Evolutionary conservation across 1,140 invertebrate species (phyloP), one percentile per base, ranked within the genome.

Genomic region (Acromyrmex echinatior): DNA sequence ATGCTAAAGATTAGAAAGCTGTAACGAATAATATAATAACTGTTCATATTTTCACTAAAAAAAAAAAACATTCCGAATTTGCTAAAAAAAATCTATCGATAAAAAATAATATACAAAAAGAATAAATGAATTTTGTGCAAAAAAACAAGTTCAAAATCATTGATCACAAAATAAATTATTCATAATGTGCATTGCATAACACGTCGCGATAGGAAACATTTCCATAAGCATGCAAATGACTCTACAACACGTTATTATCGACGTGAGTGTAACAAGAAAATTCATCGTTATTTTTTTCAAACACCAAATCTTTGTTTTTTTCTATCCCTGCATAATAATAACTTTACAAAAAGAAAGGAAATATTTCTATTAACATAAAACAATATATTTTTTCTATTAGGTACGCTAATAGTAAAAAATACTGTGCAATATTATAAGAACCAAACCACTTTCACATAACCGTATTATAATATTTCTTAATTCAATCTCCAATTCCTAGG

Each of bases 221-320:
- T 81, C 49, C 56, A 25, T 39, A 49, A 74, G 60, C 21, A 49
- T 84, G 45, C 80, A 74, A 76, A 84, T 74, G 28, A n/a, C 51
- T 31, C 31, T 35, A 53, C 39, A 31, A 45, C 21, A 82, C 14
- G 53, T 82, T 45, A 74, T 82, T 84, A 76, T 14, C 12, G 39
- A 14, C 39, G 56, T 1, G 39, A 74, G 21, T 49, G 60, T 39
- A 84, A 51, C 58, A 74, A 58, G 80, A 84, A 84, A 76, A 82
- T 49, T 58, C 18, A 49, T 60, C 25, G n/a, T n/a, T 14, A 51
- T 62, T 35, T 76, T 25, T 60, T 31, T 82, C 18, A n/a, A 58
- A 14, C 31, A 51, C 3, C 1, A 12, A 76, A 49, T 63, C n/a
- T 49, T 63, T 49, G 14, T 51, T 74, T 45, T 62, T 58, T 60